phyloP scores from a whole-genome alignment of 2,888 invertebrate genomes.

The Smittia sp. region DNA sequence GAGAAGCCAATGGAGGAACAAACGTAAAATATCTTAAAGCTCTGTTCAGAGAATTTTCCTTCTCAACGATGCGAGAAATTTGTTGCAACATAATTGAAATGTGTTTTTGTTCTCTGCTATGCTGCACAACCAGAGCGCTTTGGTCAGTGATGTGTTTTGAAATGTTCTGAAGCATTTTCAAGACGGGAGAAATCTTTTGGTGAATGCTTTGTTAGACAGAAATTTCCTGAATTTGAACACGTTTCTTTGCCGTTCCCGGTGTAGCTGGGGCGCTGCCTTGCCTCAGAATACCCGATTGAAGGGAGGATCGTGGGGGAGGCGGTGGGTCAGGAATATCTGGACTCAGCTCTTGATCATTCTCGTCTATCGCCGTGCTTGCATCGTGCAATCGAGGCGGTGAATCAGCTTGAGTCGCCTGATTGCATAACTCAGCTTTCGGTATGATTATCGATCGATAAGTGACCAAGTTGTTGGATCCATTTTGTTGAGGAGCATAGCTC shows the following conservation, averaged over 20 bases:
- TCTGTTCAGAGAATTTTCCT: too few relatives aligned
- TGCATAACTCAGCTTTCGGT: slow-evolving; percentile 43
- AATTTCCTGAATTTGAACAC: slow-evolving; percentile 90
- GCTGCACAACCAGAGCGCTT: neutral
- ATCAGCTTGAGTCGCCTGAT: slow-evolving; percentile 46
- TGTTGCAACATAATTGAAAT: neutral
- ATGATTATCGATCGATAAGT: slow-evolving; percentile 43
- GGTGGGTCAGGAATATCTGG: slow-evolving; percentile 61
- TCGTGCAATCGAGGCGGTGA: slow-evolving; percentile 43
- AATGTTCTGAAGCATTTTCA: neutral
- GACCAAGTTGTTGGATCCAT: slow-evolving; percentile 44
- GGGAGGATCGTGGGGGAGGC: slow-evolving; percentile 59
- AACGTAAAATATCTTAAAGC: too few relatives aligned
- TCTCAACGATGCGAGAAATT: too few relatives aligned
- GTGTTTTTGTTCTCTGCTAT: neutral
- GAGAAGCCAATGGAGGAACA: too few relatives aligned
- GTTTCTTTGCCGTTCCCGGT: slow-evolving; percentile 78
- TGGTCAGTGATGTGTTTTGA: neutral
- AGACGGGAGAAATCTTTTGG: neutral
- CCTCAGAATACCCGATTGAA: slow-evolving; percentile 61
- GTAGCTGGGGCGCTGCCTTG: slow-evolving; percentile 56
- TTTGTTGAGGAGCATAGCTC: slow-evolving; percentile 43
- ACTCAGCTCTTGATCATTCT: slow-evolving; percentile 50
- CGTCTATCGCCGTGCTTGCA: slow-evolving; percentile 44
- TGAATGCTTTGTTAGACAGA: slow-evolving; percentile 65